Evolutionary conservation across 2,113 vertebrate genomes (phyloP).

Genomic region (Dicrurus megarhynchus): DNA sequence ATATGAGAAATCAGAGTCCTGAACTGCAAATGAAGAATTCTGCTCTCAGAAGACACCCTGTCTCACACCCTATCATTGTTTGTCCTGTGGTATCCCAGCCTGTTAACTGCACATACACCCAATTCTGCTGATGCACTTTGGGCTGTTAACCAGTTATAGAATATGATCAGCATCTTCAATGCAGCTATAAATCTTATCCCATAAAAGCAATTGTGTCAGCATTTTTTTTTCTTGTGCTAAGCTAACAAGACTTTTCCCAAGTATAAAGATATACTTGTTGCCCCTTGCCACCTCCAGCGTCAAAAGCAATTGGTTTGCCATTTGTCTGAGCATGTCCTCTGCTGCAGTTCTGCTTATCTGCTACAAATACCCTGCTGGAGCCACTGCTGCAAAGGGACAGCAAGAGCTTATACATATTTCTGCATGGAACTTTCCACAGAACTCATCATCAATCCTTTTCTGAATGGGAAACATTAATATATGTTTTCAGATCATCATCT

Average conservation of each 20-base stretch:
- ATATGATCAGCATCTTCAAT: conserved; percentile 42
- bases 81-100: not conserved
- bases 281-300: not conserved
- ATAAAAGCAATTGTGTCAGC: conserved; percentile 35
- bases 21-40: not conserved
- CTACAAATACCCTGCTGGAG: not conserved
- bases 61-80: not conserved
- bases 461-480: not conserved
- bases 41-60: not conserved
- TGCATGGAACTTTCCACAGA: not conserved
- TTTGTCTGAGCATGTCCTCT: conserved; percentile 14
- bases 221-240: not conserved
- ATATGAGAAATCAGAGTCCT: not conserved
- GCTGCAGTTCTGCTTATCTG: not conserved
- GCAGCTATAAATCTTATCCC: conserved; percentile 46
- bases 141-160: conserved; percentile 6
- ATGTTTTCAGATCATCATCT: not conserved
- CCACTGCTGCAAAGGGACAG: not conserved
- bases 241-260: conserved; percentile 20
- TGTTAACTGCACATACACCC: not conserved
- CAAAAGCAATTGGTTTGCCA: conserved; percentile 34
- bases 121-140: conserved; percentile 15
- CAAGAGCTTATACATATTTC: not conserved
- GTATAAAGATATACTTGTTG: not conserved
- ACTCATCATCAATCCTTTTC: not conserved